Base-by-base conservation (phyloP, 2,113 vertebrate species). In the Guaruba guarouba region DNA sequence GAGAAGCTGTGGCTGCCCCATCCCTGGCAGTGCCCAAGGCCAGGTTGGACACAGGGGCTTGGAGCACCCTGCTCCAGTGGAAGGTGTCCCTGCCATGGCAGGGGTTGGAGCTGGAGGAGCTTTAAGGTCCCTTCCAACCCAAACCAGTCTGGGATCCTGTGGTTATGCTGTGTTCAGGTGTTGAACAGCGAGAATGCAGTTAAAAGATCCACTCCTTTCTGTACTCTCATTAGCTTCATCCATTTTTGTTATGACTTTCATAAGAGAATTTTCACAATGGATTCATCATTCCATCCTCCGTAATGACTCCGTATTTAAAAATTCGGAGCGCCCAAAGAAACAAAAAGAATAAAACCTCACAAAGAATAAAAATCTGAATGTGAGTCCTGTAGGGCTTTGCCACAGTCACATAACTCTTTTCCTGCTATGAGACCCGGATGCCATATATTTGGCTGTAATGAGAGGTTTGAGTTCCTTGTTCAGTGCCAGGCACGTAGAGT, bases 371-470 rank as follows among this genome's bases (percentile, higher is more conserved):
- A 12, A 22, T 29, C 23, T 27, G 9, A 22, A 23, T 70, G 51
- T 51, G 13, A 16, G 7, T 19, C 49, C 37, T 37, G 12, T 28
- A 33, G 39, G 31, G 18, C 19, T 71, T 39, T 55, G 44, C 48
- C 44, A 19, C 35, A 15, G 10, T 54, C 31, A 7, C 6, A 1
- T 3, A 3, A 11, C 54, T 25, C 66, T 54, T 48, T 46, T 10
- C 10, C 31, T 14, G 6, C n/a, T 77, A 48, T 27, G n/a, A 49
- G 52, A 28, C 61, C 46, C 3, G 7, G 8, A 10, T 74, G 7
- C 48, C 6, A 2, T 28, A 3, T 8, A 0, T 23, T 18, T 14
- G 52, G 29, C 66, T 8, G 10, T 24, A 11, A 25, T 1, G n/a
- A 31, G 77, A 17, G 22, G 25, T 49, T 48, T 9, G 55, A 59